phyloP scores from a whole-genome alignment of 2,797 vertebrate species.

The Ceyx erithaca region DNA sequence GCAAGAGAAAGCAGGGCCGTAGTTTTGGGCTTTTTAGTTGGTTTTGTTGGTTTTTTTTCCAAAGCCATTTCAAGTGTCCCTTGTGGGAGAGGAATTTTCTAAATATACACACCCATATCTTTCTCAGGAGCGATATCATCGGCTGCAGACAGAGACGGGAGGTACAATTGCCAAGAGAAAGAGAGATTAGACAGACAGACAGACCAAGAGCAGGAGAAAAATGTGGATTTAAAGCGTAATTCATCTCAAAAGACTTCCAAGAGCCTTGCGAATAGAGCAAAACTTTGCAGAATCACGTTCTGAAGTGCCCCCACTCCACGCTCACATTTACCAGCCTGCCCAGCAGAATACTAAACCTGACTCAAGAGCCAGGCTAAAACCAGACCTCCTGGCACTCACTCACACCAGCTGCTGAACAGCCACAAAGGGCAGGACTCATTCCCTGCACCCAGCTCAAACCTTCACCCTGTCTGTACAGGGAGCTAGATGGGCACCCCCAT shows the following conservation, averaged over 20 bases:
- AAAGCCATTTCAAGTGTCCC: slow-evolving; percentile 68
- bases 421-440: not conserved
- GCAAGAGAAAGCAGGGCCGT: slow-evolving; percentile 8
- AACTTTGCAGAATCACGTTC: slow-evolving; percentile 43
- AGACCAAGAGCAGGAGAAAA: slow-evolving; percentile 32
- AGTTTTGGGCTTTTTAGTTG: slow-evolving; percentile 38
- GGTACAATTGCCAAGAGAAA: slow-evolving; percentile 39
- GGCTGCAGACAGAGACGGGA: slow-evolving; percentile 34
- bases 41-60: not conserved
- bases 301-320: not conserved
- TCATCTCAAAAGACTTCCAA: slow-evolving; percentile 34
- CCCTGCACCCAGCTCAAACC: not conserved
- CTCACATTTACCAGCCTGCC: accelerated
- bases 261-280: not conserved
- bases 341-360: not conserved
- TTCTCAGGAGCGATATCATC: slow-evolving; percentile 13
- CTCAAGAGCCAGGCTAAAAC: not conserved
- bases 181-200: slow-evolving; percentile 56
- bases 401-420: not conserved
- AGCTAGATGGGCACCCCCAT: not conserved
- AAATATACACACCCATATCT: slow-evolving; percentile 19
- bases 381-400: not conserved
- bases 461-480: accelerated
- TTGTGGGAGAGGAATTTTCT: slow-evolving; percentile 52
- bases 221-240: not conserved